Base-by-base conservation (phyloP, 1,140 invertebrate genomes). In the Magallana angulata region DNA sequence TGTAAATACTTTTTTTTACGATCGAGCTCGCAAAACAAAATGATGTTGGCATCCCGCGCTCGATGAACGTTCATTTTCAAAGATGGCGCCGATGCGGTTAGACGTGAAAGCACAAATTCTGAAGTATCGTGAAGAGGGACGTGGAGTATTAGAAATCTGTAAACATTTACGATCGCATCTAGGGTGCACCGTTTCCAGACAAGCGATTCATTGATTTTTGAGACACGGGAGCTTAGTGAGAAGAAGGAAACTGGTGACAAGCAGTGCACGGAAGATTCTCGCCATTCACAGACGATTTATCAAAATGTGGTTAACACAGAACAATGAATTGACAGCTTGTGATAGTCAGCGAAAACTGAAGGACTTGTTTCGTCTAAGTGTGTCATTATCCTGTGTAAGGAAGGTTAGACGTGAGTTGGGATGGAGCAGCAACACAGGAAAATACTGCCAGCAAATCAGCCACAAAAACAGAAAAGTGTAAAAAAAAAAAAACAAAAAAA, bases 401-500 rank as follows among this genome's bases (percentile, higher is more conserved):
- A 83, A 83, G 18, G 24, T 57, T 7, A 16, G 57, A 16, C 36
- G 57, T n/a, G 57, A 60, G 30, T n/a, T 83, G 16, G 82, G 82
- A 7, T 83, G n/a, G 82, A 83, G 18, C 18, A 83, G 16, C 12
- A 24, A 57, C 18, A 57, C 18, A 30, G 82, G 48, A 11, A 83
- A 59, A 59, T 83, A 83, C 18, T 83, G 82, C 18, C 56, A 83
- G 18, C 57, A 58, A 16, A 83, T 83, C 57, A 83, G 82, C n/a
- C 82, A 83, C 58, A 7, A 58, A 8, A 83, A 59, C 57, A 83
- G 60, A 57, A 12, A 83, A 60, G 82, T 56, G 36, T 36, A 36
- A 36, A 24, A 24, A 24, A 24, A 24, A 24, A 24, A 24, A 24
- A 24, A 24, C 18, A 24, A 24, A 0, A 24, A 24, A 0, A 36